phyloP scores from a whole-genome alignment of 2,113 vertebrate genomes.

The Egretta garzetta region DNA sequence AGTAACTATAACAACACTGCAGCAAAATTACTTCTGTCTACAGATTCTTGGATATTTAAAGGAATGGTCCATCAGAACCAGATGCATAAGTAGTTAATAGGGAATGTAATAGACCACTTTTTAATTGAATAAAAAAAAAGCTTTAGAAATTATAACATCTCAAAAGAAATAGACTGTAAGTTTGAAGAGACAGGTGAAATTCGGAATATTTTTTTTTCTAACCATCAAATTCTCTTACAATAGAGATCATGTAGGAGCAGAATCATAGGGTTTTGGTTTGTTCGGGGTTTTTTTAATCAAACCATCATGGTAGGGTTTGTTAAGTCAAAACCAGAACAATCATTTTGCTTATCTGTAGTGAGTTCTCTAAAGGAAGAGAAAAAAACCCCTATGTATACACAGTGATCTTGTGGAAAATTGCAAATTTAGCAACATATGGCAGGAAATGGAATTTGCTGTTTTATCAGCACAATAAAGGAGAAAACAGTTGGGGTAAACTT shows the following conservation, averaged over 20 bases:
- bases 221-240: neutral
- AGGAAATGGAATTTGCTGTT: constrained; percentile 14
- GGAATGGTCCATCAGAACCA: neutral
- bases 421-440: constrained; percentile 26
- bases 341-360: neutral
- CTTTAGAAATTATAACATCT: neutral
- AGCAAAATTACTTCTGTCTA: neutral
- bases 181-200: neutral
- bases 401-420: neutral
- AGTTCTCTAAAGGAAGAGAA: neutral
- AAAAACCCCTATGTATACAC: neutral
- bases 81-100: neutral
- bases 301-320: neutral
- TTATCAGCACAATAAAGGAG: constrained; percentile 28
- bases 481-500: constrained; percentile 6
- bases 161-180: neutral
- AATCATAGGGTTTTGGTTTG: neutral
- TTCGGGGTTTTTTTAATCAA: neutral
- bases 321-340: neutral
- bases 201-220: neutral
- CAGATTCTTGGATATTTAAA: neutral
- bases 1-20: neutral
- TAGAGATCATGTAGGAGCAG: neutral
- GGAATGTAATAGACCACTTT: neutral
- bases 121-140: neutral